These are phyloP conservation scores for Lacanobia oleracea DNA, from an alignment of 2,888 invertebrate genomes.

Conservation along the genomic window DNA sequence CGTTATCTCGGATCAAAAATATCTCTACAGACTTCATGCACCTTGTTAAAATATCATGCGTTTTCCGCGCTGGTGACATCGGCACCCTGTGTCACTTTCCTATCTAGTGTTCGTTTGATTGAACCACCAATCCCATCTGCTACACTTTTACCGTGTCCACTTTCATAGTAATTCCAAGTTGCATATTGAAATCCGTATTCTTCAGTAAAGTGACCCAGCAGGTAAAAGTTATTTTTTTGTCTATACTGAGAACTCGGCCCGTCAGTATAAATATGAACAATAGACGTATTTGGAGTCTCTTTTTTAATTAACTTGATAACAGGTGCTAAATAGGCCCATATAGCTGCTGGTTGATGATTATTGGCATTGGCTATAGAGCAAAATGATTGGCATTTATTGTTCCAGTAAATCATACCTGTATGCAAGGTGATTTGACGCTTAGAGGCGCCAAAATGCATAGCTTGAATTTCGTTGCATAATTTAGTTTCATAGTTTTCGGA, in stretches of 20 bases:
- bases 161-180: slow-evolving; percentile 3
- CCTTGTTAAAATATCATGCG: too few relatives aligned
- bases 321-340: background rate
- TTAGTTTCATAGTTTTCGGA: slow-evolving; percentile 1
- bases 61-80: too few relatives aligned
- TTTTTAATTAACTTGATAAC: background rate
- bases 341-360: background rate
- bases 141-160: background rate
- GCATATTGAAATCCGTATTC: slow-evolving; percentile 1
- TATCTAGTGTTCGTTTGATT: too few relatives aligned
- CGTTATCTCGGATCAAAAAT: too few relatives aligned
- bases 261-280: background rate
- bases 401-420: background rate
- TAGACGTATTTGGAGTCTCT: background rate
- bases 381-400: background rate
- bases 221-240: slow-evolving; percentile 8
- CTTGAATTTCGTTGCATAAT: background rate
- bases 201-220: slow-evolving; percentile 7
- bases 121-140: too few relatives aligned
- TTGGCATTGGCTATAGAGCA: background rate
- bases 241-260: background rate
- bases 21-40: too few relatives aligned
- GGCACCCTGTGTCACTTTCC: too few relatives aligned
- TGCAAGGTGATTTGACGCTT: background rate
- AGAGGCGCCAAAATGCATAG: slow-evolving; percentile 3